Conservation (phyloP, 2,888 invertebrate genomes). For the Acronicta psi region DNA sequence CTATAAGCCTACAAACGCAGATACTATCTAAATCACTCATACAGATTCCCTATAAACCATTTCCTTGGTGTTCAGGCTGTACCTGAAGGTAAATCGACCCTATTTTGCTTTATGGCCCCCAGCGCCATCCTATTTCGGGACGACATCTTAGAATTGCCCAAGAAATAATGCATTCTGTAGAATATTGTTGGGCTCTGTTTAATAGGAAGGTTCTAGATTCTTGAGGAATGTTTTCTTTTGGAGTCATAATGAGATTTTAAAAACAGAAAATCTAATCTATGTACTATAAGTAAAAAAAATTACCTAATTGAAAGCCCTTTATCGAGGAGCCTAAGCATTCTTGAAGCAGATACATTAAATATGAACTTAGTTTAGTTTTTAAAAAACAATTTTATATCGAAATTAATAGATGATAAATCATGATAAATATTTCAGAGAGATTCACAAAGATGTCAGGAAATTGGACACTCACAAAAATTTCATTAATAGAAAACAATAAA, state of each 20-base stretch:
- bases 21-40: constrained; percentile 52
- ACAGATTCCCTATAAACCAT: constrained; percentile 44
- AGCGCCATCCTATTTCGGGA: constrained; percentile 29
- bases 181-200: constrained; percentile 32
- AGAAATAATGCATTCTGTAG: constrained; percentile 31
- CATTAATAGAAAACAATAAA: constrained; percentile 50
- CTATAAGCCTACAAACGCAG: constrained; percentile 21
- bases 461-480: constrained; percentile 33
- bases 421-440: too few relatives aligned
- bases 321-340: too few relatives aligned
- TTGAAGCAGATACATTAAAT: too few relatives aligned
- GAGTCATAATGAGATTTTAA: too few relatives aligned
- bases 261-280: too few relatives aligned
- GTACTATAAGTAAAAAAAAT: too few relatives aligned
- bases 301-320: too few relatives aligned
- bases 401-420: constrained; percentile 12
- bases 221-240: not conserved
- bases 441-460: constrained; percentile 20
- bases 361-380: too few relatives aligned
- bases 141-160: constrained; percentile 42
- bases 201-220: constrained; percentile 17
- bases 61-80: constrained; percentile 4
- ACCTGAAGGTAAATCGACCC: constrained; percentile 52
- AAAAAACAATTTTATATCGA: too few relatives aligned
- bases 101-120: constrained; percentile 45